A percentile compares a stretch with the other conserved stretches of the same genome.
Conservation (phyloP, 2,797 vertebrate species). For the Sciaenops ocellatus region DNA sequence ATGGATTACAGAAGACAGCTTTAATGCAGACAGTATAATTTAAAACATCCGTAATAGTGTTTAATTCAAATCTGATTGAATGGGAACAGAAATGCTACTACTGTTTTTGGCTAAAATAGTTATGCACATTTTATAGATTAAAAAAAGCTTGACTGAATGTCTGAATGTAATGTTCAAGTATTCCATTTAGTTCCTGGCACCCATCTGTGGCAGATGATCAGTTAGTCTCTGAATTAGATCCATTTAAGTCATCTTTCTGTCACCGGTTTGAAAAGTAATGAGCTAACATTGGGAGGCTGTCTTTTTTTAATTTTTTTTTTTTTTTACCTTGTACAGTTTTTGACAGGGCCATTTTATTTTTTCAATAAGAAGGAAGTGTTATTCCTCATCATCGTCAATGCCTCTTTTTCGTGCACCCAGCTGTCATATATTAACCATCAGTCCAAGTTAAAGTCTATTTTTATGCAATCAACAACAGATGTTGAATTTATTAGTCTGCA, state of each 20-base stretch:
- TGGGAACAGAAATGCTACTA: not conserved
- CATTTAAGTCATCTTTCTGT: slow-evolving; percentile 34
- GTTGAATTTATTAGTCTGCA: slow-evolving; percentile 42
- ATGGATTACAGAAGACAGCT: not conserved
- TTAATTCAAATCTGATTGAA: not conserved
- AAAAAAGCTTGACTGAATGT: not conserved
- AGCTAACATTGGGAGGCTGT: slow-evolving; percentile 17
- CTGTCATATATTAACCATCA: slow-evolving; percentile 28
- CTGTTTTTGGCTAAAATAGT: not conserved
- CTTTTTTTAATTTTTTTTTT: slow-evolving; percentile 31
- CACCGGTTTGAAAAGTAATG: slow-evolving; percentile 25
- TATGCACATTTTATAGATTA: not conserved
- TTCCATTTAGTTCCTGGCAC: not conserved
- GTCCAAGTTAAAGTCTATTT: slow-evolving; percentile 41
- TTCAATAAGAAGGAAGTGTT: slow-evolving; percentile 19
- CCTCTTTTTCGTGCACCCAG: slow-evolving; percentile 29
- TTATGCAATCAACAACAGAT: slow-evolving; percentile 49
- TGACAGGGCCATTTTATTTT: slow-evolving; percentile 37
- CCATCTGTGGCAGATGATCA: slow-evolving; percentile 31
- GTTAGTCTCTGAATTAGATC: slow-evolving; percentile 30
- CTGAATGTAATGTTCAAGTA: not conserved
- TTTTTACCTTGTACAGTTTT: slow-evolving; percentile 10
- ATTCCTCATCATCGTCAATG: slow-evolving; percentile 10
- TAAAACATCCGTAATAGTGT: not conserved
- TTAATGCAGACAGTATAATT: not conserved